A percentile compares a stretch with the other conserved stretches of the same genome.
These are phyloP conservation scores for Drosophila recens DNA, from an alignment of 2,888 invertebrate species.

Conservation along the genomic window DNA sequence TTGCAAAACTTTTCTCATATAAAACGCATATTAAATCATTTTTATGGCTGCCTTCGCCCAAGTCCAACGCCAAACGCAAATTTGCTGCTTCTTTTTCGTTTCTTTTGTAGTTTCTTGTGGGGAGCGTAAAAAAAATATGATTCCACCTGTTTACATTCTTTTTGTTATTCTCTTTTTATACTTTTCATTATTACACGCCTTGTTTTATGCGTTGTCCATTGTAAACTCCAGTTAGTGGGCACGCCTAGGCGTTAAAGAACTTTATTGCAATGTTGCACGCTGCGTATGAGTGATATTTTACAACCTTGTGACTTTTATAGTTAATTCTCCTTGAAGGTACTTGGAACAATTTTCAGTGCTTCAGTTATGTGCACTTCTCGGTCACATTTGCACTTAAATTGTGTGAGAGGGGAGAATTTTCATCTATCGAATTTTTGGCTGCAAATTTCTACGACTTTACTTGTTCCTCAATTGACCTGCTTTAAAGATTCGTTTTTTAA, in stretches of 20 bases:
- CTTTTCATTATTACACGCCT: conserved; percentile 48
- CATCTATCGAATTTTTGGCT: conserved; percentile 2
- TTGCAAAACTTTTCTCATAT: conserved; percentile 80
- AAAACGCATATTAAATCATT: conserved; percentile 79
- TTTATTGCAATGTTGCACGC: conserved; percentile 29
- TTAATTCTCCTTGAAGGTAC: conserved; percentile 13
- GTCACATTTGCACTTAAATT: conserved; percentile 30
- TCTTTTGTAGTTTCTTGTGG: conserved; percentile 53
- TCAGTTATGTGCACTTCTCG: conserved; percentile 14
- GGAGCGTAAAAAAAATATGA: conserved; percentile 31
- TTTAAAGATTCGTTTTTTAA: too few species aligned
- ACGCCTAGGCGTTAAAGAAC: conserved; percentile 16
- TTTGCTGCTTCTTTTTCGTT: conserved; percentile 41
- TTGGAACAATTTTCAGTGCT: conserved; percentile 19
- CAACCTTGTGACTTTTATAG: conserved; percentile 42
- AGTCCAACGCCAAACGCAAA: conserved; percentile 44
- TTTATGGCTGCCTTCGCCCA: conserved; percentile 63
- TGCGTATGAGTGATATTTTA: conserved; percentile 52
- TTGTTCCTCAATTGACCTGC: not conserved
- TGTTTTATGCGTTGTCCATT: conserved; percentile 47
- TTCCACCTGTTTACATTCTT: conserved; percentile 54
- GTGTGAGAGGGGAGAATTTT: not conserved
- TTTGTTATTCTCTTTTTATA: conserved; percentile 35
- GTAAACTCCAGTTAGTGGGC: conserved; percentile 26
- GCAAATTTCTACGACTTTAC: not conserved